A percentile compares a stretch with the other conserved stretches of the same genome.
These are phyloP conservation scores for Riparia riparia DNA, from an alignment of 2,113 vertebrate genomes.

Conservation along the genomic window DNA sequence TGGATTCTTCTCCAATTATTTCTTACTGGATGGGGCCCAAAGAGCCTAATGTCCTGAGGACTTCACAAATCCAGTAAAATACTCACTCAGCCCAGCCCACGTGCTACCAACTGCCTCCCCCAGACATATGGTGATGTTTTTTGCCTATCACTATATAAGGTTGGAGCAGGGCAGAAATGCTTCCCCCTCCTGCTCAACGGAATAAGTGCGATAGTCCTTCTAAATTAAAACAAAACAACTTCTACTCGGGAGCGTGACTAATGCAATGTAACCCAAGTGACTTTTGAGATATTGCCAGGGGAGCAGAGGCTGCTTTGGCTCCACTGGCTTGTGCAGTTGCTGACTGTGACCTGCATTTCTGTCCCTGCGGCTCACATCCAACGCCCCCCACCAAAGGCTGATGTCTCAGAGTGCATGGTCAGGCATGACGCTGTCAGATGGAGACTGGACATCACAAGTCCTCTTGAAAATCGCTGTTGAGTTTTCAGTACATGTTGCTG, in stretches of 20 bases:
- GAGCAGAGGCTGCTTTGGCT: background rate
- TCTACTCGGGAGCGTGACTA: conserved; percentile 57
- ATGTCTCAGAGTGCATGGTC: rapidly evolving
- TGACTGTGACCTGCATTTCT: background rate
- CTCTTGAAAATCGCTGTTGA: background rate
- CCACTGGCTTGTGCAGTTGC: rapidly evolving
- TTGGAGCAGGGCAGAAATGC: conserved; percentile 52
- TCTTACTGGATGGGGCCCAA: conserved; percentile 32
- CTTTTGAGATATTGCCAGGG: rapidly evolving
- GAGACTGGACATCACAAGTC: background rate
- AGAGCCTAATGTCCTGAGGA: background rate
- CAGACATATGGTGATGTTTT: conserved; percentile 74
- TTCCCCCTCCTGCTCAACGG: conserved; percentile 40
- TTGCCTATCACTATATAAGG: conserved; percentile 58
- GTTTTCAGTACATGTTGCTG: rapidly evolving
- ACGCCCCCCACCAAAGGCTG: background rate
- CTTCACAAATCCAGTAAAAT: conserved; percentile 56
- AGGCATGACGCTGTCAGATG: background rate
- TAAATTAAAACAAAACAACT: conserved; percentile 73
- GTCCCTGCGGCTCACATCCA: background rate
- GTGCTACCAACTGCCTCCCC: conserved; percentile 66
- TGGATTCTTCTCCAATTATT: background rate
- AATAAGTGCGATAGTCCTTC: conserved; percentile 72
- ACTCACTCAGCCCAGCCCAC: conserved; percentile 63
- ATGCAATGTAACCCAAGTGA: background rate